A percentile compares a stretch with the other conserved stretches of the same genome.
These are phyloP conservation scores for Pseudolycoriella hygida DNA, from an alignment of 2,888 invertebrate genomes.

Conservation along the genomic window DNA sequence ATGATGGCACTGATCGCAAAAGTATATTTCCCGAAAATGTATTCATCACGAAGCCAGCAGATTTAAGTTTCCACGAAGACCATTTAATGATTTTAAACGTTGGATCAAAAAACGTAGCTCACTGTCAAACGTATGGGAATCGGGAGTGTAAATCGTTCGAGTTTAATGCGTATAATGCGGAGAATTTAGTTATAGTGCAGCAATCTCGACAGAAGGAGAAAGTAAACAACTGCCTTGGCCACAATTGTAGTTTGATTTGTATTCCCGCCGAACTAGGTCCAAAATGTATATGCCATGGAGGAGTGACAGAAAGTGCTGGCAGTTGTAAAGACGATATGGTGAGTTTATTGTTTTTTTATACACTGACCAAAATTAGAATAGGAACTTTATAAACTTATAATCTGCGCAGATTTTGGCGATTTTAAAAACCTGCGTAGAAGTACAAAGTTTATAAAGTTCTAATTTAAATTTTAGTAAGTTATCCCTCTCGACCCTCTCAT, in stretches of 20 bases:
- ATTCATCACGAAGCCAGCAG: conserved; percentile 37
- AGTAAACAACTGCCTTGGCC: conserved; percentile 32
- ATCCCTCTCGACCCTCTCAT: no score
- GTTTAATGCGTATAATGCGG: conserved; percentile 29
- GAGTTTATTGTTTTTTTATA: no score
- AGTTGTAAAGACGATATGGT: no score
- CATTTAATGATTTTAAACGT: conserved; percentile 50
- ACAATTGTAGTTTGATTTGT: conserved; percentile 43
- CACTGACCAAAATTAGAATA: no score
- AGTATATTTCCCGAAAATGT: conserved; percentile 29
- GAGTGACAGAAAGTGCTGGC: conserved; percentile 12
- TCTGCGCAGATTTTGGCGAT: no score
- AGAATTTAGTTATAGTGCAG: conserved; percentile 36
- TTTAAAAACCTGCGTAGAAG: no score
- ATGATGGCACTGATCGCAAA: conserved; percentile 31
- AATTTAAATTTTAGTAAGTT: no score
- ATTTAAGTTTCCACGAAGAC: conserved; percentile 56
- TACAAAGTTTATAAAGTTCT: no score
- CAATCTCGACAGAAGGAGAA: conserved; percentile 33
- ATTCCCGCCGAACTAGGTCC: conserved; percentile 31
- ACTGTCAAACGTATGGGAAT: conserved; percentile 38
- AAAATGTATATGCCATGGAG: conserved; percentile 38
- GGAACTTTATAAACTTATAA: no score
- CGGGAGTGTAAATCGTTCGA: conserved; percentile 31
- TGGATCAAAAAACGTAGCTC: conserved; percentile 35